phyloP scores from a whole-genome alignment of 2,797 vertebrate species.

The Semaprochilodus insignis region DNA sequence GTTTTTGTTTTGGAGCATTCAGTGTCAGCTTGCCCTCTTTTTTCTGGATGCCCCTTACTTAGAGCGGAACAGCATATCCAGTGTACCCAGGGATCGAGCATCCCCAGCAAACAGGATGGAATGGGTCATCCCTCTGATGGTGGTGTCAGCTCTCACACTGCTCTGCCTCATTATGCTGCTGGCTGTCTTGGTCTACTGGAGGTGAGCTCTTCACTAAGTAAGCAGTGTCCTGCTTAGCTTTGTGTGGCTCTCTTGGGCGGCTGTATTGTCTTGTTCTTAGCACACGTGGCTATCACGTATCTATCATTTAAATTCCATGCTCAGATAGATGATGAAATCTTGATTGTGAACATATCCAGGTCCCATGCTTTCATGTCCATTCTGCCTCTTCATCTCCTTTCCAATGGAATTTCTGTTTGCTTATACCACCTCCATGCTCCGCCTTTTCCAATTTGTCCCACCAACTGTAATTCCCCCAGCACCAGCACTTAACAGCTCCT shows the following conservation, averaged over 20 bases:
- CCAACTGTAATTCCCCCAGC: neutral
- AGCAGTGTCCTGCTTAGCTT: neutral
- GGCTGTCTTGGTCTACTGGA: conserved; percentile 97
- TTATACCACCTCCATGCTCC: neutral
- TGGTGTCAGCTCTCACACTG: conserved; percentile 95
- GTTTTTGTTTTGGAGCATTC: neutral
- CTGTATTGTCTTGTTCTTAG: neutral
- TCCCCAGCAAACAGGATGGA: conserved; percentile 89
- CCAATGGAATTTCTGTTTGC: neutral
- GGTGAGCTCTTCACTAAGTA: conserved; percentile 78
- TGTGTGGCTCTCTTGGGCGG: neutral
- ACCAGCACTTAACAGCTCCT: too few species aligned
- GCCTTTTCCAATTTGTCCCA: neutral
- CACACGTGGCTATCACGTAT: neutral
- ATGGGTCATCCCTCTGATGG: conserved; percentile 96
- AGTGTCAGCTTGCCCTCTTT: neutral
- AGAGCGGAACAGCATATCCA: conserved; percentile 86
- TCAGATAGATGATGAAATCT: neutral
- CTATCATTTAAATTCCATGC: neutral
- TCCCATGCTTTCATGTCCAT: neutral
- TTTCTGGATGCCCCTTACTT: conserved; percentile 34
- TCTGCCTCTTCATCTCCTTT: neutral
- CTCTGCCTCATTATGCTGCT: conserved; percentile 96
- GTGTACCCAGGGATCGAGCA: conserved; percentile 80
- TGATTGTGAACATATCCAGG: neutral